A percentile compares a stretch with the other conserved stretches of the same genome.
Conservation (phyloP, 2,888 invertebrate species). For the Drosophila meridiana region DNA sequence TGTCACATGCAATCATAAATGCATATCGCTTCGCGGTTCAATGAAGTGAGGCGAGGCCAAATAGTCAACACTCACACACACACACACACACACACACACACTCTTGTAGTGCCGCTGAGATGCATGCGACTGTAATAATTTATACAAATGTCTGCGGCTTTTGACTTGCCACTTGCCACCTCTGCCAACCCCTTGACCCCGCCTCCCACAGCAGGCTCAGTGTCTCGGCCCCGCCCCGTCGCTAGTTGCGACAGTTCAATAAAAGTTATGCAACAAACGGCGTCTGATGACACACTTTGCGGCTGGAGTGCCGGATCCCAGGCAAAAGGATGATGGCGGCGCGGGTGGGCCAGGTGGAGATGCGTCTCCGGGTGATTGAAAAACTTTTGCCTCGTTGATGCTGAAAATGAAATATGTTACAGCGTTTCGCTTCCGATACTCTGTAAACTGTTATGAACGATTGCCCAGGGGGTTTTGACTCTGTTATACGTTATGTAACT, state of each 20-base stretch:
- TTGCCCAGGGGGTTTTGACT: not conserved
- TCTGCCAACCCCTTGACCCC: constrained; percentile 19
- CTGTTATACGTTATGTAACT: not conserved
- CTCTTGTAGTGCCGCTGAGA: constrained; percentile 44
- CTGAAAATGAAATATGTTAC: constrained; percentile 77
- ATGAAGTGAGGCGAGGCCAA: constrained; percentile 14
- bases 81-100: constrained; percentile 16
- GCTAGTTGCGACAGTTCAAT: constrained; percentile 72
- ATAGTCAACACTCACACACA: constrained; percentile 44
- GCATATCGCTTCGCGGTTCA: constrained; percentile 56
- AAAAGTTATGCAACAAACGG: constrained; percentile 72
- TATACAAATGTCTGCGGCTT: constrained; percentile 79
- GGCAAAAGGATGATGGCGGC: constrained; percentile 23
- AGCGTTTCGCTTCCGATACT: constrained; percentile 34
- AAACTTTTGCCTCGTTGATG: constrained; percentile 74
- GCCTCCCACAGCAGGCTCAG: not conserved
- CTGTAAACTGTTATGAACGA: not conserved
- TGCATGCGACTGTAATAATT: constrained; percentile 69
- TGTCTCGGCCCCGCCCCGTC: not conserved
- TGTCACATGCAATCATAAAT: constrained; percentile 77
- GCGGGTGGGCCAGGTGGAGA: constrained; percentile 30
- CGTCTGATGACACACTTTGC: constrained; percentile 74
- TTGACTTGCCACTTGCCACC: constrained; percentile 76
- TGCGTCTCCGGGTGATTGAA: constrained; percentile 69
- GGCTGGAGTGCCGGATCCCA: not conserved